Evolutionary conservation across 2,888 invertebrate genomes (phyloP), one percentile per base, ranked within the genome.

Genomic region (Acanthococcus lagerstroemiae): DNA sequence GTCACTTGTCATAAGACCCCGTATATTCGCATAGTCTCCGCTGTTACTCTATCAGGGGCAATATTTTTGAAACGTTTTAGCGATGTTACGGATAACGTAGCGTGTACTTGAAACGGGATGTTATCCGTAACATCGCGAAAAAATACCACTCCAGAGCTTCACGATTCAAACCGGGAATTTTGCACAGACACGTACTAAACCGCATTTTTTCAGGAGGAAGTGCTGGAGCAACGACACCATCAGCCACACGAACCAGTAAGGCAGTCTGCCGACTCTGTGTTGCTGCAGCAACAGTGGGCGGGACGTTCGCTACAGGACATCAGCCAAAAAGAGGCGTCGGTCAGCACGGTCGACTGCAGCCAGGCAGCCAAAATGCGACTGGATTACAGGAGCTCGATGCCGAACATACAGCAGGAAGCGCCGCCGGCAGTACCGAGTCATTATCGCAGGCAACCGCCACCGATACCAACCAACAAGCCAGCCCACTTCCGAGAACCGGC

Each of bases 231-330:
- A 52, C 21, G 24, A 6, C 52, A 24, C 15, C 22, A 22, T 9
- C 19, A 52, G 52, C 24, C 24, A 15, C 52, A 19, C 1, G 24
- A 52, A n/a, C 37, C n/a, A 52, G 52, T 5, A 15, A 52, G 12
- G 19, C 52, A 22, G 15, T 15, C 52, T 9, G 21, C 19, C 15
- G 50, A 60, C 27, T 50, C 50, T 12, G 19, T 48, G 1, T 50
- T 50, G 27, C 50, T 48, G 19, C 61, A 61, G 24, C 50, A 50
- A 25, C 61, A 52, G 22, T 37, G 52, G 52, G 25, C 52, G 1
- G 37, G 50, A 22, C 27, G 65, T 61, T 85, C 86, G 0, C 78
- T 84, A 44, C 85, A 85, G 72, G 84, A 86, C 71, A 78, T 86
- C 7, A 82, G 75, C 68, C 74, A 74, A 70, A 15, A 56, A 22